phyloP scores from a whole-genome alignment of 1,140 invertebrate species.

The Macrotrachela quadricornifera region DNA sequence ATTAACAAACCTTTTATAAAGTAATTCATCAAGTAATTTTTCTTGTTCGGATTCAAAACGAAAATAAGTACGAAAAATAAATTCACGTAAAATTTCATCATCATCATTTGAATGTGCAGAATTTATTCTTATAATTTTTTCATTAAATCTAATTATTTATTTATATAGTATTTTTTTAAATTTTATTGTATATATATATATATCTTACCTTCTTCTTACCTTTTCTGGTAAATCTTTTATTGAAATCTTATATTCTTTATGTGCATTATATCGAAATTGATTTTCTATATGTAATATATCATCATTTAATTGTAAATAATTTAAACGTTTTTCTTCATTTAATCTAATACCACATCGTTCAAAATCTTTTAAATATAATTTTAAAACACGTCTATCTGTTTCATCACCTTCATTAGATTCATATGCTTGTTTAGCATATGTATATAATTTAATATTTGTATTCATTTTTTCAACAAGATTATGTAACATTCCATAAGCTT shows the following conservation, averaged over 20 bases:
- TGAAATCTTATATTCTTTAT: background rate
- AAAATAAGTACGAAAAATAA: slow-evolving; percentile 63
- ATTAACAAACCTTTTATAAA: slow-evolving; percentile 38
- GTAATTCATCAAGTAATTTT: slow-evolving; percentile 44
- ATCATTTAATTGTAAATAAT: background rate
- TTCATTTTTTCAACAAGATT: slow-evolving; percentile 57
- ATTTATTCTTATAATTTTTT: background rate
- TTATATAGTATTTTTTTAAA: background rate
- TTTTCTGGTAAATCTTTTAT: background rate
- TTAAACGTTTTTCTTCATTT: background rate
- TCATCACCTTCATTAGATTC: slow-evolving; percentile 38
- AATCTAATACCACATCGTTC: slow-evolving; percentile 87
- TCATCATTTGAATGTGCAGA: slow-evolving; percentile 1
- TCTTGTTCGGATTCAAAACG: slow-evolving; percentile 56
- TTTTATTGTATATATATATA: background rate
- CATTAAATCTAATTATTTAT: background rate
- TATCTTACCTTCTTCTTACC: background rate
- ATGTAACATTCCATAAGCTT: slow-evolving; percentile 58
- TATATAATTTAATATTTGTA: slow-evolving; percentile 60
- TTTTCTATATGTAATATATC: background rate
- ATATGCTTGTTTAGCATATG: slow-evolving; percentile 46
- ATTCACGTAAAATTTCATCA: slow-evolving; percentile 44
- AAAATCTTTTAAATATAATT: slow-evolving; percentile 81
- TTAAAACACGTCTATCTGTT: slow-evolving; percentile 59
- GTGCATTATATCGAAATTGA: background rate